phyloP scores from a whole-genome alignment of 2,888 invertebrate genomes.

The Itoplectis maculator region DNA sequence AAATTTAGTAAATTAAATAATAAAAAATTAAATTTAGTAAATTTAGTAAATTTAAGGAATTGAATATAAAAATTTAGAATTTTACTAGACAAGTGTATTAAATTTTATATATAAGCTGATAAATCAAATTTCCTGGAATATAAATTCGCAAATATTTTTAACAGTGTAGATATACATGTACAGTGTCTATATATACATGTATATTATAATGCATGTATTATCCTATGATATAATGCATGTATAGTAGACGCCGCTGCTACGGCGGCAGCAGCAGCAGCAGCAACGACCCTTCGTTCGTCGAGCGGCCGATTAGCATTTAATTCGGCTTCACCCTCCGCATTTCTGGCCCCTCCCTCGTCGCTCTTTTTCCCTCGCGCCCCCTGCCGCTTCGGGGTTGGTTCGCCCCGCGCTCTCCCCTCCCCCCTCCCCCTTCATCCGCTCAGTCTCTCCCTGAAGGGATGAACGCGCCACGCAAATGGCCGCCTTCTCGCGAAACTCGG shows the following conservation, averaged over 20 bases:
- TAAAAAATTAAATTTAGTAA: too few species aligned
- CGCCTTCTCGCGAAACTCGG: constrained; percentile 31
- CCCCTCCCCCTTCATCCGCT: too few species aligned
- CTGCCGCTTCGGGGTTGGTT: constrained; percentile 52
- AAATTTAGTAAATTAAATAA: too few species aligned
- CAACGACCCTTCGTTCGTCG: constrained; percentile 38
- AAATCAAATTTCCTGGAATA: too few species aligned
- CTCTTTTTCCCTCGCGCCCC: not conserved
- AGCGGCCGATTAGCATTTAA: constrained; percentile 62
- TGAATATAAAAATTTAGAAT: too few species aligned
- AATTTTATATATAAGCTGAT: too few species aligned
- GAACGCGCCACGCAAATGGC: constrained; percentile 64
- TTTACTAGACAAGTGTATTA: too few species aligned
- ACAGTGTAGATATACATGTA: too few species aligned
- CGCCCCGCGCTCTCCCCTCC: not conserved
- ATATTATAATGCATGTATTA: not conserved
- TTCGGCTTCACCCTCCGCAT: constrained; percentile 53
- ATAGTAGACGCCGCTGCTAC: constrained; percentile 20
- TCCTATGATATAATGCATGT: too few species aligned
- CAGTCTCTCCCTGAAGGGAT: constrained; percentile 30
- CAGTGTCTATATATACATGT: not conserved
- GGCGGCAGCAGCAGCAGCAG: not conserved
- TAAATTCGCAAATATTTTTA: too few species aligned
- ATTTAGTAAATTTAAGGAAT: too few species aligned
- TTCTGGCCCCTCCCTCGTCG: constrained; percentile 61